Evolutionary conservation across 2,888 invertebrate species (phyloP), one percentile per base, ranked within the genome.

Genomic region (Magallana nippona): DNA sequence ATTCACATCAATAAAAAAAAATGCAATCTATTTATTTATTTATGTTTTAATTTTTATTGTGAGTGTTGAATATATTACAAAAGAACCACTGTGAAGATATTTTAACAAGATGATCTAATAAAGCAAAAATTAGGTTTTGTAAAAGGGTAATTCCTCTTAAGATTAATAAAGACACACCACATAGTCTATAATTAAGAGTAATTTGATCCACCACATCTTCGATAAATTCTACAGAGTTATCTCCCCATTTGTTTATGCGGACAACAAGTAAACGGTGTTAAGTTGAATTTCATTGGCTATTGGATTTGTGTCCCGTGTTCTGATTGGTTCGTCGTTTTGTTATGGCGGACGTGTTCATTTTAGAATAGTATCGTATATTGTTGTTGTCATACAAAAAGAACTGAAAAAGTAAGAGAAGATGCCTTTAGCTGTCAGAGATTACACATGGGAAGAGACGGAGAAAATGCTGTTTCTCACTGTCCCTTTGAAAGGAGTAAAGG

Each of bases 401-500:
- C 0, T 27, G 10, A 2, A 71, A 71, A 71, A 32, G 5, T 44
- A 5, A 44, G 44, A 44, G 3, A 44, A 44, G 44, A 94, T 94
- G 94, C 94, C 94, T 55, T 90, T 94, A 22, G 86, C 96, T 88
- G 95, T 97, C 1, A 96, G 96, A 94, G 96, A 97, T 94, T 96
- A 95, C 91, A 95, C 95, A 60, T 97, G 97, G 97, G 96, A 96
- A 62, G 97, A 97, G 95, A 96, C 96, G 1, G 94, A 95, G 17
- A 95, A 95, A 62, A 94, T 94, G 60, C 91, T 97, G 11, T 95
- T 96, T 85, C 95, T 97, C 83, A 95, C 95, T 88, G 95, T 97
- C 55, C 96, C 96, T 8, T 92, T 97, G 81, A 96, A 95, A 91
- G 96, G 96, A 10, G 95, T 95, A 0, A 95, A 95, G 89, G 95